Conservation (phyloP, 2,888 invertebrate species). For the Eristalis arbustorum region DNA sequence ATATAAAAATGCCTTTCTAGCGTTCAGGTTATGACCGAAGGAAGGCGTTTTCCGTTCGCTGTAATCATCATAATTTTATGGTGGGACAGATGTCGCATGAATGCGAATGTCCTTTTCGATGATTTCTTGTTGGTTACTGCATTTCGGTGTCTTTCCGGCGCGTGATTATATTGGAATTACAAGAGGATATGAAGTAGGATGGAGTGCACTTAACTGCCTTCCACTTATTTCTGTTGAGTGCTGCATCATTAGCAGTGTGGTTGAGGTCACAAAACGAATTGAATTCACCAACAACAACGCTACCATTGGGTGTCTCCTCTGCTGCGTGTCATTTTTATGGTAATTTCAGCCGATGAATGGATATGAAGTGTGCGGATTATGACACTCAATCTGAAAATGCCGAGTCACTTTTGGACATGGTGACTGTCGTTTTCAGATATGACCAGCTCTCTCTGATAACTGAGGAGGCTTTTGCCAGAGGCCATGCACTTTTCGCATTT, state of each 20-base stretch:
- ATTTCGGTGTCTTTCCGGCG: conserved; percentile 3
- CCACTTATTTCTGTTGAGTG: conserved; percentile 4
- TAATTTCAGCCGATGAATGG: conserved; percentile 16
- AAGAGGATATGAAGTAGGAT: not conserved
- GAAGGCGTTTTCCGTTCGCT: not conserved
- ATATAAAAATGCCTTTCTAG: not conserved
- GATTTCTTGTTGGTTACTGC: not conserved
- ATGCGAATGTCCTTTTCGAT: conserved; percentile 20
- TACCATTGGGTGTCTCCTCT: not conserved
- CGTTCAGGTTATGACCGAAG: not conserved
- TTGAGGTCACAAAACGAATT: conserved; percentile 2
- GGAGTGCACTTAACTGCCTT: not conserved
- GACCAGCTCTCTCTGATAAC: not conserved
- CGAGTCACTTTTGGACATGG: not conserved
- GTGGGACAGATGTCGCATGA: conserved; percentile 19
- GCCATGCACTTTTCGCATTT: conserved; percentile 6
- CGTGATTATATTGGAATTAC: conserved; percentile 7
- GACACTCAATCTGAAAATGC: conserved; percentile 8
- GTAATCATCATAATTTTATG: conserved; percentile 24
- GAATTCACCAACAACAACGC: not conserved
- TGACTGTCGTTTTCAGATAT: conserved; percentile 8
- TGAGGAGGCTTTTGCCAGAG: not conserved
- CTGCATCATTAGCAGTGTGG: conserved; percentile 15
- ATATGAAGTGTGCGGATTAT: conserved; percentile 20
- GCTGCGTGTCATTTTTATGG: conserved; percentile 13